Evolutionary conservation across 2,888 invertebrate species (phyloP), one percentile per base, ranked within the genome.

Genomic region (Drosophila kuntzei): DNA sequence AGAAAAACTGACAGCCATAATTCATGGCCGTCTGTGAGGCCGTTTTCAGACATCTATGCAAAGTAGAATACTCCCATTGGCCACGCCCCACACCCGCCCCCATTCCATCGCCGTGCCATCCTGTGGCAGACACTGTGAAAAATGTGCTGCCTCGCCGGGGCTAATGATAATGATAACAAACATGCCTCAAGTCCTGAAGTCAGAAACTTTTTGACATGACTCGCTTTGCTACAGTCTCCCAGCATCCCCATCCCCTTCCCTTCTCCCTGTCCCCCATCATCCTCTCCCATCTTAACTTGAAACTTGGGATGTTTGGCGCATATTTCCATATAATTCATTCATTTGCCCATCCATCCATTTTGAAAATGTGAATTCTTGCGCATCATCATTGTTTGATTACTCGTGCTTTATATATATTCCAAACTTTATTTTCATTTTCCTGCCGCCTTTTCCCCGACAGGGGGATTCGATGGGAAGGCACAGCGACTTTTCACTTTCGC

Each of bases 371-470:
- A 89, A 89, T 89, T 89, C 89, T 89, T 89, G 88, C 87, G 87
- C 87, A 89, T 90, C 90, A 90, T 90, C 90, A 90, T 89, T 89
- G 90, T 85, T 88, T 89, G 89, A 90, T 89, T 80, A 82, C 71
- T 90, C 81, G 85, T 89, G 79, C 83, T 79, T 82, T 89, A 85
- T 88, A 79, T 71, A 53, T 47, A 32, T 69, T 67, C 36, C 46
- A 58, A 76, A 79, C 68, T 78, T 76, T 89, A 69, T 76, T 81
- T 79, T 75, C 72, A 63, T 77, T 71, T 80, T 78, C 70, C 60
- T 54, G 60, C 64, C 58, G 59, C 55, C 54, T 58, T 57, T 70
- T 12, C 16, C 14, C 16, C 12, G 4, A 6, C n/a, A 8, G 6
- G 1, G 7, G 20, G 18, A 9, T 39, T 49, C 47, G 16, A 39